These are phyloP conservation scores for Melanotaenia trifasciata DNA, from an alignment of 2,797 vertebrate species.

Conservation along the genomic window DNA sequence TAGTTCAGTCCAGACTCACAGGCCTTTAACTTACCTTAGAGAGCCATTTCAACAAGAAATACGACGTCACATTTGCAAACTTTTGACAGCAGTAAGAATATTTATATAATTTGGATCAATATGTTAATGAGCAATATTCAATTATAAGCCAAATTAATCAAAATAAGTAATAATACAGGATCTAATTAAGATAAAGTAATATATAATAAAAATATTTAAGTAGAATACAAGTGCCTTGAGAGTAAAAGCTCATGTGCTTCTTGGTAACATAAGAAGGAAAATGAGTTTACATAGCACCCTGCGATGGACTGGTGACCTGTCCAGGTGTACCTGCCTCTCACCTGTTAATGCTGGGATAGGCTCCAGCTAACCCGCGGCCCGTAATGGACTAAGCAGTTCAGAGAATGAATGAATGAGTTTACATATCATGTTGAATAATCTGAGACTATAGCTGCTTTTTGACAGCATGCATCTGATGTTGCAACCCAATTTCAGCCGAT, in stretches of 20 bases:
- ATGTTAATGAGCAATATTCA: background rate
- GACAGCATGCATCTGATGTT: conserved; percentile 16
- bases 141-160: background rate
- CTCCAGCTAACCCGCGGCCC: no score
- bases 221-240: background rate
- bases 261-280: background rate
- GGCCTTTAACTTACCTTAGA: no score
- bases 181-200: background rate
- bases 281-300: background rate
- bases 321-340: no score
- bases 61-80: background rate
- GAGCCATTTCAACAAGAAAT: no score
- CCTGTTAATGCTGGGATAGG: no score
- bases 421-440: background rate
- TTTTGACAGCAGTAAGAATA: background rate
- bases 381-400: no score
- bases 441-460: background rate
- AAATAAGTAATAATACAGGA: background rate
- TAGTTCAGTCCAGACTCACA: no score
- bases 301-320: no score
- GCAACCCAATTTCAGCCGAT: conserved; percentile 45
- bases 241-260: background rate
- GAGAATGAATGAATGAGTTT: no score
- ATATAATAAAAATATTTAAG: background rate
- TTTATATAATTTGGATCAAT: background rate